These are phyloP conservation scores for Diachasmimorpha longicaudata DNA, from an alignment of 1,140 invertebrate genomes.

Conservation along the genomic window DNA sequence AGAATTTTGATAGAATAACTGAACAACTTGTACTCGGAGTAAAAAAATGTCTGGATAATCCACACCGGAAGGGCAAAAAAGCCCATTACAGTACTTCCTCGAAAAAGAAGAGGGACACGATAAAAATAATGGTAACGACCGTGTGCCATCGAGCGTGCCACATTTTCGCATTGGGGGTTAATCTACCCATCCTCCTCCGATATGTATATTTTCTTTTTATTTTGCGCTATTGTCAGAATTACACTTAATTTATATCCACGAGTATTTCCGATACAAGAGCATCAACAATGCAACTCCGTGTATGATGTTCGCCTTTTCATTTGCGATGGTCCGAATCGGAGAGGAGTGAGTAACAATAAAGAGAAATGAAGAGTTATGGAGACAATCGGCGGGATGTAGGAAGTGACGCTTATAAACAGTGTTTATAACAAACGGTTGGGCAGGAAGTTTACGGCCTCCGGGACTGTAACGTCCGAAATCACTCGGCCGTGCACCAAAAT, in stretches of 20 bases:
- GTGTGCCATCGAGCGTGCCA: neutral
- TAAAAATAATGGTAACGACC: neutral
- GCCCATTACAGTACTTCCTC: neutral
- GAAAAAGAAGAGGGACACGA: neutral
- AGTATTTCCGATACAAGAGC: conserved; percentile 21
- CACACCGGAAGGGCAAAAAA: neutral
- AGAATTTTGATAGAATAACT: no score
- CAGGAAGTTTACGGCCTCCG: conserved; percentile 22
- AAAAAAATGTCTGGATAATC: no score
- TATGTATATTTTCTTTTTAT: neutral
- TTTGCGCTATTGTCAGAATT: conserved; percentile 13
- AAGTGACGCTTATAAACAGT: conserved; percentile 28
- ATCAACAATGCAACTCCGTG: neutral
- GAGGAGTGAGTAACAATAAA: neutral
- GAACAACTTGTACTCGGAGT: no score
- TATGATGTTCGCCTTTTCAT: conserved; percentile 6
- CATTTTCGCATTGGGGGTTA: neutral
- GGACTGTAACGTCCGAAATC: conserved; percentile 22
- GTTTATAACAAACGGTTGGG: conserved; percentile 19
- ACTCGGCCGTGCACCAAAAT: conserved; percentile 19
- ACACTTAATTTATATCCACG: conserved; percentile 7
- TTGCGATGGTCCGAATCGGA: conserved; percentile 8
- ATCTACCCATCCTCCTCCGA: neutral
- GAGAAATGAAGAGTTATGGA: neutral
- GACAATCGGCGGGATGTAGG: conserved; percentile 34